Conservation (phyloP, 2,113 vertebrate species). For the Rallus limicola region DNA sequence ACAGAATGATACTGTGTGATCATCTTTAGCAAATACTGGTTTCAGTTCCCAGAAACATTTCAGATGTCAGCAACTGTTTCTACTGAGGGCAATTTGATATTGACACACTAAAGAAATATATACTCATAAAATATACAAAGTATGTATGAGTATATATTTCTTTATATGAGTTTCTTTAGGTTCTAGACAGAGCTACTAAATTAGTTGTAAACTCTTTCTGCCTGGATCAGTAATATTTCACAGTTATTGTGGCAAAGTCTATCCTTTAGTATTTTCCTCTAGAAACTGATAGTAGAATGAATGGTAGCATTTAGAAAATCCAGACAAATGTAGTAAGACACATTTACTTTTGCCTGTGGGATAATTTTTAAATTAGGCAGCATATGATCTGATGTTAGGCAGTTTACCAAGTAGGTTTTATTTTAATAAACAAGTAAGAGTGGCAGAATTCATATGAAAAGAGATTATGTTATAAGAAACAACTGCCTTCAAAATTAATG, state of each 20-base stretch:
- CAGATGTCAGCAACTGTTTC: background rate
- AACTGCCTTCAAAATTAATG: background rate
- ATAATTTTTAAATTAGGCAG: background rate
- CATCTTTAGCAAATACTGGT: background rate
- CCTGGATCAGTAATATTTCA: background rate
- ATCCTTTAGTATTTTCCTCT: background rate
- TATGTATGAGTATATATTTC: too few relatives aligned
- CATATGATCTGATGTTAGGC: background rate
- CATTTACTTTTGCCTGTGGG: background rate
- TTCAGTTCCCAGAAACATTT: background rate
- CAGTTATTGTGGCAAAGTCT: background rate
- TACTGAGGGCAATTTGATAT: background rate
- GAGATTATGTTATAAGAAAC: background rate
- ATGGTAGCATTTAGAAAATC: conserved; percentile 22
- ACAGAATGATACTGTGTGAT: background rate
- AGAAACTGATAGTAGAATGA: background rate
- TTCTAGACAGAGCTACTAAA: background rate
- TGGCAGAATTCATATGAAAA: background rate
- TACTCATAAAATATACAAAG: too few relatives aligned
- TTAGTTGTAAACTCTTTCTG: background rate
- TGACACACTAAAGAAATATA: background rate
- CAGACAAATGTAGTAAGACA: conserved; percentile 7
- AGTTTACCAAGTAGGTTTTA: background rate
- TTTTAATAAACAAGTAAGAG: background rate
- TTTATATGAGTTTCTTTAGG: background rate